Evolutionary conservation across 2,797 vertebrate species (phyloP).

Genomic region (Aplochiton taeniatus): DNA sequence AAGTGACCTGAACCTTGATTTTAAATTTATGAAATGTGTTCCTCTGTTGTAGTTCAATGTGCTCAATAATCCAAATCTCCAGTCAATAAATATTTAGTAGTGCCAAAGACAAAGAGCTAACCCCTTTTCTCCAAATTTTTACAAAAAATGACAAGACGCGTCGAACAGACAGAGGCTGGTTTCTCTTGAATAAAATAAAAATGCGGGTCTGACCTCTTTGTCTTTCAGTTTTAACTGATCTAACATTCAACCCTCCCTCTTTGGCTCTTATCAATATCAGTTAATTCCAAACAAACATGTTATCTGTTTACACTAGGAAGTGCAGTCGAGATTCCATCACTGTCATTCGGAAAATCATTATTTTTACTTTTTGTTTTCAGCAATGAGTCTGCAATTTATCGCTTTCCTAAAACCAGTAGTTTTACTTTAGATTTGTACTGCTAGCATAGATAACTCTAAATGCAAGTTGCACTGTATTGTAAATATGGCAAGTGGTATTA

Average conservation of each 20-base stretch:
- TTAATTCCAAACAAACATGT: too few species aligned
- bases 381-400: too few species aligned
- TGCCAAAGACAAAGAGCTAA: slow-evolving; percentile 42
- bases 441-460: too few species aligned
- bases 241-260: slow-evolving; percentile 18
- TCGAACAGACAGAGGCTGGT: background rate
- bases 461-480: background rate
- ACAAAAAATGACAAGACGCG: too few species aligned
- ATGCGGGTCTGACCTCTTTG: slow-evolving; percentile 36
- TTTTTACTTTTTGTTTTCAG: too few species aligned
- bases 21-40: slow-evolving; percentile 61
- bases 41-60: slow-evolving; percentile 50
- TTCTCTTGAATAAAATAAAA: background rate
- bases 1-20: background rate
- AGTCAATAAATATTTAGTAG: background rate
- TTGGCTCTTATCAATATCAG: slow-evolving; percentile 20
- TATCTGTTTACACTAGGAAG: too few species aligned
- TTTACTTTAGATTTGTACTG: too few species aligned
- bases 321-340: too few species aligned
- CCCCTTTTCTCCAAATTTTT: slow-evolving; percentile 12
- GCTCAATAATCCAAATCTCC: slow-evolving; percentile 40
- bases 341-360: too few species aligned
- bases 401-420: too few species aligned
- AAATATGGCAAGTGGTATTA: background rate
- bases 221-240: slow-evolving; percentile 47